Evolutionary conservation across 2,888 invertebrate genomes (phyloP).

Genomic region (Drosophila neoperkinsi): DNA sequence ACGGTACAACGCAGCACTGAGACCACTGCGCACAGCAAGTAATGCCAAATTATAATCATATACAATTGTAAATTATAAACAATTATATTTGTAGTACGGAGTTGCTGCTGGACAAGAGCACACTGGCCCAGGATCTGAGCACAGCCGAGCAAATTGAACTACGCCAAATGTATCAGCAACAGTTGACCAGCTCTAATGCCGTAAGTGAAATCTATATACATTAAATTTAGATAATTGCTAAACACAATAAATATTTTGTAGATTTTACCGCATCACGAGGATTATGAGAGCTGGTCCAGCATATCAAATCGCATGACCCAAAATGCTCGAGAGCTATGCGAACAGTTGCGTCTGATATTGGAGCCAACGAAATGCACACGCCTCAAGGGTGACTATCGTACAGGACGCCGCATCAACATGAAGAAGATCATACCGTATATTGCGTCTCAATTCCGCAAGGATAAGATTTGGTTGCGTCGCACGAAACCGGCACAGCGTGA

Average conservation of each 20-base stretch:
- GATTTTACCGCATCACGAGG: conserved; percentile 75
- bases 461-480: conserved; percentile 98
- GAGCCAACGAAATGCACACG: conserved; percentile 98
- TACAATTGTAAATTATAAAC: neutral
- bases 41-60: conserved; percentile 37
- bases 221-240: neutral
- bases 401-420: conserved; percentile 99
- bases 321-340: conserved; percentile 94
- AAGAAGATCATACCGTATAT: conserved; percentile 98
- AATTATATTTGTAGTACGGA: conserved; percentile 65
- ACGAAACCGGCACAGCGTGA: conserved; percentile 98
- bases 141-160: conserved; percentile 79
- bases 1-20: conserved; percentile 89
- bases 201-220: conserved; percentile 53
- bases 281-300: conserved; percentile 84
- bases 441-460: conserved; percentile 99
- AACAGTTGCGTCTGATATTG: conserved; percentile 95
- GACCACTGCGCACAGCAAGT: conserved; percentile 92
- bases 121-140: conserved; percentile 75
- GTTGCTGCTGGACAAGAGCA: conserved; percentile 77
- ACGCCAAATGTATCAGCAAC: conserved; percentile 82
- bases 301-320: conserved; percentile 84
- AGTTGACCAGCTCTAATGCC: conserved; percentile 71
- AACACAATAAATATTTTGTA: conserved; percentile 18
- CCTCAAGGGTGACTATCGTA: conserved; percentile 97